A percentile compares a stretch with the other conserved stretches of the same genome.
phyloP scores from a whole-genome alignment of 2,113 vertebrate genomes.

The Corythornis vintsioides region DNA sequence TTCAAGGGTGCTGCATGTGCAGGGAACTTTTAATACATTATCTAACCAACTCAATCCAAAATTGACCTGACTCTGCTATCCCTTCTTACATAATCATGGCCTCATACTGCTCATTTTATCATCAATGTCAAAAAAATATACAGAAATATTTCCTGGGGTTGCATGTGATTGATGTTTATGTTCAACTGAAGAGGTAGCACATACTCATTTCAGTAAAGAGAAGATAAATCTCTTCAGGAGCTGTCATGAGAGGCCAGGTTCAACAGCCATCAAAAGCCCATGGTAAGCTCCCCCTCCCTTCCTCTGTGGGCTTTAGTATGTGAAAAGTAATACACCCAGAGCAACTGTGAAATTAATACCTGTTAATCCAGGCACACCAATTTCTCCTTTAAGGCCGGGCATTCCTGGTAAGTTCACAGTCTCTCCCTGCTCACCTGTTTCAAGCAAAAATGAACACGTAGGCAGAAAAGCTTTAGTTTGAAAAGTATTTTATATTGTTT shows the following conservation, averaged over 20 bases:
- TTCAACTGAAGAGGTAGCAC: not conserved
- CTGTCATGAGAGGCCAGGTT: not conserved
- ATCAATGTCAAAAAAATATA: not conserved
- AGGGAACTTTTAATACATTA: not conserved
- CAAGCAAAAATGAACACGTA: not conserved
- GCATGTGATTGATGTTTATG: not conserved
- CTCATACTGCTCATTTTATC: not conserved
- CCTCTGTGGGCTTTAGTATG: not conserved
- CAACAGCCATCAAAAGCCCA: not conserved
- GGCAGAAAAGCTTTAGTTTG: not conserved
- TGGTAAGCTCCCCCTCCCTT: not conserved
- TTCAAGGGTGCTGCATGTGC: not conserved
- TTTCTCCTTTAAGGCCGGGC: conserved; percentile 85
- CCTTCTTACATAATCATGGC: not conserved
- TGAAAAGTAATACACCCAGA: not conserved
- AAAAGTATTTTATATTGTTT: not conserved
- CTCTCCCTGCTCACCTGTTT: conserved; percentile 82
- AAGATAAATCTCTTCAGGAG: not conserved
- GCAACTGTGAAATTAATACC: conserved; percentile 73
- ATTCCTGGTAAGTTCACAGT: conserved; percentile 84
- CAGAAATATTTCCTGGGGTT: not conserved
- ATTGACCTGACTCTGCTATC: not conserved
- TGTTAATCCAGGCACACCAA: conserved; percentile 77
- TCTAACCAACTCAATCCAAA: not conserved
- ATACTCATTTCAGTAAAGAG: not conserved